Percentiles rank a stretch among this genome's conserved stretches.
Evolutionary conservation across 2,797 vertebrate species (phyloP).

Genomic region (Numenius phaeopus): DNA sequence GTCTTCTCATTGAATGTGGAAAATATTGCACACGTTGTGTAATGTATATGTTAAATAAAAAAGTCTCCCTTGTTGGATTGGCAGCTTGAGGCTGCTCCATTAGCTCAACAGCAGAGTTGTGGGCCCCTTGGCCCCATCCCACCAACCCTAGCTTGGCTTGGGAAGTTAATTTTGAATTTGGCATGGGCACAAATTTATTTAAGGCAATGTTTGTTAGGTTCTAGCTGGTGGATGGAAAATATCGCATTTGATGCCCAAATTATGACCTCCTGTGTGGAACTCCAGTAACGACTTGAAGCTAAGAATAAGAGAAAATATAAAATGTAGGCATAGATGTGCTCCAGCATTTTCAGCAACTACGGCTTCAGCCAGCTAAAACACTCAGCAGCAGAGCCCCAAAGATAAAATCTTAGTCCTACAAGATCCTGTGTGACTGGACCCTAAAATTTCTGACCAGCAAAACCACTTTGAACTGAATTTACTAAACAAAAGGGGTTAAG

Average conservation of each 20-base stretch:
- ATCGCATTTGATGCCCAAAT: conserved; percentile 42
- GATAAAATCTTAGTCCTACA: not conserved
- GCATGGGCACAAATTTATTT: conserved; percentile 65
- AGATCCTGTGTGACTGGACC: not conserved
- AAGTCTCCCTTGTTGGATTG: conserved; percentile 59
- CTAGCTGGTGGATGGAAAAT: conserved; percentile 59
- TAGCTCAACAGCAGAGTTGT: conserved; percentile 60
- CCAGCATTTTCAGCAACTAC: not conserved
- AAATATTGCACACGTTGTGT: conserved; percentile 71
- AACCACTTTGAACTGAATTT: not conserved
- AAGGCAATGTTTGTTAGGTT: conserved; percentile 65
- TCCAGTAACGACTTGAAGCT: conserved; percentile 6
- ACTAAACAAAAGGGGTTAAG: not conserved
- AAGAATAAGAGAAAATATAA: not conserved
- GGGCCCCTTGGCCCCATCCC: conserved; percentile 61
- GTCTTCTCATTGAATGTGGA: conserved; percentile 71
- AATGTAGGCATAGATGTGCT: not conserved
- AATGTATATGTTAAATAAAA: conserved; percentile 71
- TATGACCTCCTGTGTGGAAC: conserved; percentile 47
- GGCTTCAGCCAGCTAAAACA: not conserved
- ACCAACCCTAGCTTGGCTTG: conserved; percentile 43
- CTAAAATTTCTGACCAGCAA: not conserved
- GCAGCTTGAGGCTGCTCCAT: conserved; percentile 63
- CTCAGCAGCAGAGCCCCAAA: not conserved
- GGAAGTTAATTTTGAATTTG: conserved; percentile 73